Base-by-base conservation (phyloP, 2,888 invertebrate species). In the Plagiodera versicolora region DNA sequence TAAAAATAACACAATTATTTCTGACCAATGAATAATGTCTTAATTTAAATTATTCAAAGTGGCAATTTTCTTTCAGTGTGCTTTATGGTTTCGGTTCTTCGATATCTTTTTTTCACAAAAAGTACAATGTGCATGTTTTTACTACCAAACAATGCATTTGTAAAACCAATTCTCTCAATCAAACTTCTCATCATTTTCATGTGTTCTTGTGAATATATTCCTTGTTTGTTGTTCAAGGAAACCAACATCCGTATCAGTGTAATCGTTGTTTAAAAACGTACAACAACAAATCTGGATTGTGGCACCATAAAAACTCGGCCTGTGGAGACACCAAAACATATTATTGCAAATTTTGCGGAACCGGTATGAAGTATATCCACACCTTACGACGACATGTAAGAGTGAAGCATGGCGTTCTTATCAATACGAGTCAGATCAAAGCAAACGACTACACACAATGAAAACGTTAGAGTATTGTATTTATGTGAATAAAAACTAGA, bases 261-360 rank as follows among this genome's bases (percentile, higher is more conserved):
- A 39, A 39, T 39, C 39, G 39, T 39, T 39, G 39, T n/a, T 39
- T 39, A 3, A 39, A 39, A 39, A 39, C 39, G 39, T 39, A 39
- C 39, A 39, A 39, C 14, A 39, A 39, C 11, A 39, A 39, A 39
- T 39, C 39, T 2, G 39, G 39, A 39, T 14, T 39, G 14, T 39
- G 39, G 39, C 39, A 39, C 11, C 39, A 39, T 14, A 39, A 39
- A 39, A 39, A 39, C 14, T 39, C 39, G 14, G 39, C 39, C n/a
- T 39, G 39, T 39, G 39, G 39, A 14, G 39, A 14, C 3, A 39
- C 39, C 14, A 39, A 14, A 14, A 39, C 39, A 3, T 39, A 39
- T 6, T 39, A 39, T 39, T 84, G 83, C 59, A 79, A 80, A 0
- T 79, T 60, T 20, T 67, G 67, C 39, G 39, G 45, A 10, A 45